A percentile compares a stretch with the other conserved stretches of the same genome.
Evolutionary conservation across 1,140 invertebrate species (phyloP).

Genomic region (Samia ricini): DNA sequence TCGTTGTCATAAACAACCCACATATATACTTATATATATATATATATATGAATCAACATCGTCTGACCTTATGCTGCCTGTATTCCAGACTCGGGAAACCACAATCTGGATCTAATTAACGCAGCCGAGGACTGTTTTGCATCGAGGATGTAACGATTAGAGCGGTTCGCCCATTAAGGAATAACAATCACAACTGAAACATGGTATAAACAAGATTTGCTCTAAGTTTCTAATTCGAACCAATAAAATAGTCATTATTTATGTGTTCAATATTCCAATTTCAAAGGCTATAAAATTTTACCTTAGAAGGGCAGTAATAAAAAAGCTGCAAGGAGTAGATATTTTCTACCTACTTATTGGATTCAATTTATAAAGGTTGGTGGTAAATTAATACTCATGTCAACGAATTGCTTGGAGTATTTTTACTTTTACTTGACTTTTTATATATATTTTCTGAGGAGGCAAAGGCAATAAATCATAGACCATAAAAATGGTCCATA

Average conservation of each 20-base stretch:
- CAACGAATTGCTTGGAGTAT: no score
- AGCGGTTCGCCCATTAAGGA: constrained; percentile 52
- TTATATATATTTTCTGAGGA: no score
- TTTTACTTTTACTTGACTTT: no score
- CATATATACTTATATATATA: constrained; percentile 16
- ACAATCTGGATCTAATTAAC: constrained; percentile 49
- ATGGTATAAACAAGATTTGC: constrained; percentile 50
- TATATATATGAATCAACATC: constrained; percentile 18
- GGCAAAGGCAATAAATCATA: no score
- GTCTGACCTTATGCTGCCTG: constrained; percentile 45
- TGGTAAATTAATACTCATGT: not conserved
- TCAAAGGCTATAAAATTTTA: not conserved
- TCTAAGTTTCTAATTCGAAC: constrained; percentile 1
- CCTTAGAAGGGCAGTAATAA: not conserved
- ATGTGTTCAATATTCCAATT: not conserved
- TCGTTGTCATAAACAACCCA: constrained; percentile 12
- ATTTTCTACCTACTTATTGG: not conserved
- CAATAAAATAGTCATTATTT: constrained; percentile 8
- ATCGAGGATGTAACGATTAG: constrained; percentile 63
- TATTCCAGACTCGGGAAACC: constrained; percentile 47
- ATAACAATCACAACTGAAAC: constrained; percentile 63
- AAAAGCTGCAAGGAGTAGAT: not conserved
- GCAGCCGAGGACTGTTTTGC: constrained; percentile 26
- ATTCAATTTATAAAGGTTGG: not conserved
- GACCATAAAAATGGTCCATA: no score